A percentile compares a stretch with the other conserved stretches of the same genome.
phyloP scores from a whole-genome alignment of 1,140 invertebrate genomes.

The Megalopta genalis region DNA sequence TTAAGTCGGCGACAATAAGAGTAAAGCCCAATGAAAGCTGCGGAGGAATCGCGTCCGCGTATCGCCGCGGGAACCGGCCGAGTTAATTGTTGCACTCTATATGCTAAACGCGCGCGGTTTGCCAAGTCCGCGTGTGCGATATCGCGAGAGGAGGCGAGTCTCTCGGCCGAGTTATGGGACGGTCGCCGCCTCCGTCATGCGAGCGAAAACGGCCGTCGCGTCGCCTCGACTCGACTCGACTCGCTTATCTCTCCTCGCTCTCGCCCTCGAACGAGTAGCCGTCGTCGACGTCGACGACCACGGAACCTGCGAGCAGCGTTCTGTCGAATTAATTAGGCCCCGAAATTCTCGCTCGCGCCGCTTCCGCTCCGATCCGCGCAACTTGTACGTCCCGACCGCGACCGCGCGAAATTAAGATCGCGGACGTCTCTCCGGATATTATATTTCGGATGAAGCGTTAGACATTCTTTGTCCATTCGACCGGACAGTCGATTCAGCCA shows the following conservation, averaged over 20 bases:
- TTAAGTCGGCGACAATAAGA: constrained; percentile 65
- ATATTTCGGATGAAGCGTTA: no score
- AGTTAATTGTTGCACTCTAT: constrained; percentile 79
- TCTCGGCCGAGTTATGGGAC: constrained; percentile 72
- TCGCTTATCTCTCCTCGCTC: constrained; percentile 62
- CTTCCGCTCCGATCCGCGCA: no score
- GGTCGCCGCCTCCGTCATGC: constrained; percentile 78
- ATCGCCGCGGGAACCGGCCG: constrained; percentile 65
- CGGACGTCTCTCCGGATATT: no score
- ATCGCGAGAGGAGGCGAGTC: constrained; percentile 46
- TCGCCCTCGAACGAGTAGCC: no score
- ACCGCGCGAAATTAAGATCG: no score
- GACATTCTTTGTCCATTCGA: no score
- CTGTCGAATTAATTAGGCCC: no score
- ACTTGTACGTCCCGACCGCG: no score
- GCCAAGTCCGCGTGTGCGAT: constrained; percentile 58
- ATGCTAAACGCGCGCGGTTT: constrained; percentile 72
- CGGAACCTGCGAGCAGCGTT: no score
- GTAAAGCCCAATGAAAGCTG: constrained; percentile 63
- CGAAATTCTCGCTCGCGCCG: no score
- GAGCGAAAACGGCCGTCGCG: constrained; percentile 37
- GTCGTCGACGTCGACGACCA: not conserved
- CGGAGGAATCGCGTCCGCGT: constrained; percentile 30
- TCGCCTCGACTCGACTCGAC: constrained; percentile 63
- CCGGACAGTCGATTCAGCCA: no score